Evolutionary conservation across 2,797 vertebrate genomes (phyloP), one percentile per base, ranked within the genome.

Genomic region (Periparus ater): DNA sequence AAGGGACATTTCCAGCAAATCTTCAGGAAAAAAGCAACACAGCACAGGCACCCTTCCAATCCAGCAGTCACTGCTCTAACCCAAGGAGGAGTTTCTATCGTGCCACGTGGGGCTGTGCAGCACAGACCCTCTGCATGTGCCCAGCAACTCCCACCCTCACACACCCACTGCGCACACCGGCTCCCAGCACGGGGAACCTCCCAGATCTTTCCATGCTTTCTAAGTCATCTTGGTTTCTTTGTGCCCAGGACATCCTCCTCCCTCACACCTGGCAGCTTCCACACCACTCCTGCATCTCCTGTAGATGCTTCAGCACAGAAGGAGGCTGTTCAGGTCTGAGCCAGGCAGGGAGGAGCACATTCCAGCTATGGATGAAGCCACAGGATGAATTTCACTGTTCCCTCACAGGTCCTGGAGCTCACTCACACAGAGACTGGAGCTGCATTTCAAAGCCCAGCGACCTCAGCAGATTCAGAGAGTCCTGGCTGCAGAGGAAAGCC

Each of bases 51-150:
- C 32, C 38, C 36, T 18, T 12, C 13, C 67, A 55, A 40, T 7
- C n/a, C n/a, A 1, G n/a, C 10, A 36, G 21, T 3, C 78, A 19
- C 72, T 21, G 9, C 63, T 17, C 6, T 3, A 40, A 73, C 29
- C 48, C 61, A 8, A 0, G 0, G 54, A 77, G 77, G 13, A 48
- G 9, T 26, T 27, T 7, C 42, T 21, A 0, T 8, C 0, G 1
- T 30, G 47, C 26, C 78, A 17, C 4, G 1, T 17, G 3, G 32
- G 40, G 74, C 78, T 48, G 58, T 1, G 54, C 66, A 32, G 57
- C 42, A 27, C 19, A 40, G 78, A 75, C 34, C 20, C 26, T 2
- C 48, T 13, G 38, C 0, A 4, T 0, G 2, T 15, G 21, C 62
- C 67, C 4, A 19, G 44, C 0, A 16, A 9, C 6, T 36, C 72